Conservation (phyloP, 2,113 vertebrate genomes). For the Empidonax traillii region DNA sequence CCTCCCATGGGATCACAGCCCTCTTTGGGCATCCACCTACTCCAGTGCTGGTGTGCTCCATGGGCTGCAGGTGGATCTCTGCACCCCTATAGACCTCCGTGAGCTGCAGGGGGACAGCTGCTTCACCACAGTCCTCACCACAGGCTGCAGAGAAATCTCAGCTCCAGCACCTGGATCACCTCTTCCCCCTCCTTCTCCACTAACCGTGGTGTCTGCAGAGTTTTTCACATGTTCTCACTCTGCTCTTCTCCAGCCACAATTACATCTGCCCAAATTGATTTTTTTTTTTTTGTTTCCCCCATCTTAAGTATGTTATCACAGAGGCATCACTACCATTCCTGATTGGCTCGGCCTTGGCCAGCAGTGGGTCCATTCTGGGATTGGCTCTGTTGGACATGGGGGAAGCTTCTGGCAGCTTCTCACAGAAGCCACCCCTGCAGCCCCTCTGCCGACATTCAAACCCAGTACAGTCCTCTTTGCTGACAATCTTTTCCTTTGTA, state of each 20-base stretch:
- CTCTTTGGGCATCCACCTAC: neutral
- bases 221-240: neutral
- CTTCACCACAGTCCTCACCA: rapidly evolving
- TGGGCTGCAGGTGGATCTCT: neutral
- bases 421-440: neutral
- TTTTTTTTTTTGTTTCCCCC: no score
- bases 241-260: neutral
- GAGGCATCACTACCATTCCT: neutral
- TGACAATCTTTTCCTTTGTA: neutral
- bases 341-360: neutral
- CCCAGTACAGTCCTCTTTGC: neutral
- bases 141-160: rapidly evolving
- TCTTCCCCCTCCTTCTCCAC: neutral
- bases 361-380: neutral
- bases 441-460: neutral
- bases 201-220: neutral
- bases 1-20: neutral
- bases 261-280: neutral
- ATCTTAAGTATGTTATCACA: neutral
- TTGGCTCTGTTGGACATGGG: neutral
- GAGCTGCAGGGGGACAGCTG: neutral
- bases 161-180: rapidly evolving
- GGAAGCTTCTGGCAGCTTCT: neutral
- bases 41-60: rapidly evolving
- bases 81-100: rapidly evolving